Evolutionary conservation across 2,113 vertebrate species (phyloP).

Genomic region (Pan paniscus): DNA sequence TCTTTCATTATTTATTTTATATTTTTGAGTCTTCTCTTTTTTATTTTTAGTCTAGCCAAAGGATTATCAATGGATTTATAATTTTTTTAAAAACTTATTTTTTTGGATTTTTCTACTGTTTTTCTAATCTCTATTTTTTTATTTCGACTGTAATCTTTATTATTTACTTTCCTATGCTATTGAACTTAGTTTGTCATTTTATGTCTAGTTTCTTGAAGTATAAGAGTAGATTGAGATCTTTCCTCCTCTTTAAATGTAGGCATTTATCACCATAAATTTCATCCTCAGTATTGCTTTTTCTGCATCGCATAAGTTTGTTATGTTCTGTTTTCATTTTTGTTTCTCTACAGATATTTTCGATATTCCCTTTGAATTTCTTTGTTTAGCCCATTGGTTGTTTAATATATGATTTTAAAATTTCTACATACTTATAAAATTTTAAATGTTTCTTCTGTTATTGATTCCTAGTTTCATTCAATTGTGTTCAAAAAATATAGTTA

Average conservation of each 20-base stretch:
- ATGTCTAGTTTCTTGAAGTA: neutral
- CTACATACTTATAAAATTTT: neutral
- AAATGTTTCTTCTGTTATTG: too few relatives aligned
- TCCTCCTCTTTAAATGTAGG: neutral
- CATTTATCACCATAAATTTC: neutral
- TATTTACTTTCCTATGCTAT: neutral
- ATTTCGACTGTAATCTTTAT: neutral
- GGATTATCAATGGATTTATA: neutral
- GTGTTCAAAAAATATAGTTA: neutral
- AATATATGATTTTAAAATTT: neutral
- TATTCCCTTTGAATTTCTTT: neutral
- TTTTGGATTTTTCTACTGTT: neutral
- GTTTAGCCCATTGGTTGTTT: neutral
- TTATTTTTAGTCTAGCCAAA: neutral
- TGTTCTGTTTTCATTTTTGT: too few relatives aligned
- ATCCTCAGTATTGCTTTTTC: neutral
- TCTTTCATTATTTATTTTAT: neutral
- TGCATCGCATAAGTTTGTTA: neutral
- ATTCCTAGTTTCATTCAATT: too few relatives aligned
- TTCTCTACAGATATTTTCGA: neutral
- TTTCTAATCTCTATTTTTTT: neutral
- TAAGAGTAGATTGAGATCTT: neutral
- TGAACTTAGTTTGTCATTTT: neutral
- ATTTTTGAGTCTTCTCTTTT: neutral
- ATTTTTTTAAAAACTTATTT: neutral